Percentiles rank a stretch among this genome's conserved stretches.
phyloP scores from a whole-genome alignment of 2,888 invertebrate species.

The Harmothoe impar region DNA sequence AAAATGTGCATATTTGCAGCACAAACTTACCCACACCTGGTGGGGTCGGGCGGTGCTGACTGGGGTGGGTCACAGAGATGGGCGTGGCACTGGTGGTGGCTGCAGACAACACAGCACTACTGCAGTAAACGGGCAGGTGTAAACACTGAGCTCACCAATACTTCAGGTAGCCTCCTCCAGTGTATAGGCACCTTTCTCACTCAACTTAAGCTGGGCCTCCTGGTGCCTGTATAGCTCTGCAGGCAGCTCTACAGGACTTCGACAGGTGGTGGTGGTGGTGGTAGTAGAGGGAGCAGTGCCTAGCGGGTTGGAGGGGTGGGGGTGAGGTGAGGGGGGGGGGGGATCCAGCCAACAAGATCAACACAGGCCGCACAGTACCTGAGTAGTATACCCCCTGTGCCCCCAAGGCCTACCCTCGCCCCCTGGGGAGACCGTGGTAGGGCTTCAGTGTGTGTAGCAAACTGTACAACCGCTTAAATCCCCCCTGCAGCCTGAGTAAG shows the following conservation, averaged over 20 bases:
- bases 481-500: not conserved
- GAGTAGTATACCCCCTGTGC: not conserved
- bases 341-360: conserved; percentile 23
- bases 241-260: not conserved
- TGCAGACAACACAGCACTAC: too few species aligned
- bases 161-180: not conserved
- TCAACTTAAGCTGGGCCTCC: too few species aligned
- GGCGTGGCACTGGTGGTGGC: too few species aligned
- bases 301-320: not conserved
- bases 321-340: not conserved
- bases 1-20: too few species aligned
- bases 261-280: conserved; percentile 17
- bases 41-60: too few species aligned
- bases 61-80: too few species aligned
- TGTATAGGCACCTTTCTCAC: not conserved
- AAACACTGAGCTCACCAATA: not conserved
- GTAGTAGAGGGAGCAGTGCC: not conserved
- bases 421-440: not conserved
- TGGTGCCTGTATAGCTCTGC: not conserved
- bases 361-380: not conserved
- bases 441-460: conserved; percentile 22
- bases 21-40: too few species aligned
- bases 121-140: too few species aligned
- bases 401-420: not conserved
- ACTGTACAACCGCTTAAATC: conserved; percentile 5